A percentile compares a stretch with the other conserved stretches of the same genome.
phyloP scores from a whole-genome alignment of 2,797 vertebrate species.

The Spatula clypeata region DNA sequence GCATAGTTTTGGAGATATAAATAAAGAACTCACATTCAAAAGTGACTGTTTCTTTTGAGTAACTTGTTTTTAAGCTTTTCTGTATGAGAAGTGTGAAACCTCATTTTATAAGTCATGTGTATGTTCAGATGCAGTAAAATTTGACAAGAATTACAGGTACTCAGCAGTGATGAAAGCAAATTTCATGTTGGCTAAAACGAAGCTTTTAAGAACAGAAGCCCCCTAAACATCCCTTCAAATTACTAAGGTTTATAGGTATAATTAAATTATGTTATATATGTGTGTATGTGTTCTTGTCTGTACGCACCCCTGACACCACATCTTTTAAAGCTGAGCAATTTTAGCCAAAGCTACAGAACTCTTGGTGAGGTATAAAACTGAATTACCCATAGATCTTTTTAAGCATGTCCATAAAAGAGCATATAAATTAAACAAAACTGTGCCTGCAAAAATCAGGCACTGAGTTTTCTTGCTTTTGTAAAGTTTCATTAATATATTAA shows the following conservation, averaged over 20 bases:
- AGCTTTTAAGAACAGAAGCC: not conserved
- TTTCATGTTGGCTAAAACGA: not conserved
- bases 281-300: not conserved
- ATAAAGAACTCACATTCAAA: not conserved
- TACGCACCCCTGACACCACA: not conserved
- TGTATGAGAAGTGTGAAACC: not conserved
- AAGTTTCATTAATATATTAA: slow-evolving; percentile 44
- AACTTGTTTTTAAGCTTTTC: not conserved
- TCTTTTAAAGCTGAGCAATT: not conserved
- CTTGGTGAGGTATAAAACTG: slow-evolving; percentile 41
- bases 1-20: not conserved
- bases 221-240: not conserved
- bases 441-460: slow-evolving; percentile 28
- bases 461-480: slow-evolving; percentile 37
- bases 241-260: not conserved
- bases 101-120: not conserved
- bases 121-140: not conserved
- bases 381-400: not conserved
- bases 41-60: not conserved
- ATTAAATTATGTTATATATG: not conserved
- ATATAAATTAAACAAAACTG: slow-evolving; percentile 6
- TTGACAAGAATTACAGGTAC: not conserved
- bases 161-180: not conserved
- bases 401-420: slow-evolving; percentile 17
- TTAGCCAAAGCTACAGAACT: not conserved